Percentiles rank a stretch among this genome's conserved stretches.
Conservation (phyloP, 1,140 invertebrate genomes). For the Epicauta chinensis region DNA sequence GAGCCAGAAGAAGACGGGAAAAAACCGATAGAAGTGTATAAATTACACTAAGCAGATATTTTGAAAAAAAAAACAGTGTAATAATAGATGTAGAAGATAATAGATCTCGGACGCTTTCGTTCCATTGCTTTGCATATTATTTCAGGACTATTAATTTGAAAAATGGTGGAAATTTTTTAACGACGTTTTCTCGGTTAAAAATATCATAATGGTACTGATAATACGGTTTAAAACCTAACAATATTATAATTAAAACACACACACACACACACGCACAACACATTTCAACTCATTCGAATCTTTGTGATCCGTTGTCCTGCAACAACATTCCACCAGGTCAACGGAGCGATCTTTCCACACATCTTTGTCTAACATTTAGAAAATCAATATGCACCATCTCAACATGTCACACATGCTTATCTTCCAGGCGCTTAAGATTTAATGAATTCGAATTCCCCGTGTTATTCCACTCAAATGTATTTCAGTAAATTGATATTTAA, state of each 20-base stretch:
- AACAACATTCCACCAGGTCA: conserved; percentile 27
- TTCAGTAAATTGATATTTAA: conserved; percentile 35
- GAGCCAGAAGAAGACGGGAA: too few species aligned
- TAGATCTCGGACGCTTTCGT: too few species aligned
- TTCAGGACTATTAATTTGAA: too few species aligned
- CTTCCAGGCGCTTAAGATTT: conserved; percentile 25
- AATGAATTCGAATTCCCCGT: conserved; percentile 30
- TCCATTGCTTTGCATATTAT: too few species aligned
- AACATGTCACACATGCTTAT: conserved; percentile 26
- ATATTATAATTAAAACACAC: conserved; percentile 16
- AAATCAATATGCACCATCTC: conserved; percentile 7
- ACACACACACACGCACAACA: too few species aligned
- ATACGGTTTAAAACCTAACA: background rate
- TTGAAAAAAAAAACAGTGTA: too few species aligned
- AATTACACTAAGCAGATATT: too few species aligned
- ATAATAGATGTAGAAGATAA: too few species aligned
- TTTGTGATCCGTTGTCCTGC: conserved; percentile 18
- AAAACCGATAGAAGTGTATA: too few species aligned
- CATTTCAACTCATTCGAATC: conserved; percentile 11
- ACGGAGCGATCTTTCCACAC: conserved; percentile 12
- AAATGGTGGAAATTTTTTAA: too few species aligned
- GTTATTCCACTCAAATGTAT: conserved; percentile 32
- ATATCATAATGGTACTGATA: too few species aligned
- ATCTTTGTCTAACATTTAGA: conserved; percentile 12
- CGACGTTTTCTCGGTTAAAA: too few species aligned